Evolutionary conservation across 2,888 invertebrate species (phyloP).

Genomic region (Bombylius discolor): DNA sequence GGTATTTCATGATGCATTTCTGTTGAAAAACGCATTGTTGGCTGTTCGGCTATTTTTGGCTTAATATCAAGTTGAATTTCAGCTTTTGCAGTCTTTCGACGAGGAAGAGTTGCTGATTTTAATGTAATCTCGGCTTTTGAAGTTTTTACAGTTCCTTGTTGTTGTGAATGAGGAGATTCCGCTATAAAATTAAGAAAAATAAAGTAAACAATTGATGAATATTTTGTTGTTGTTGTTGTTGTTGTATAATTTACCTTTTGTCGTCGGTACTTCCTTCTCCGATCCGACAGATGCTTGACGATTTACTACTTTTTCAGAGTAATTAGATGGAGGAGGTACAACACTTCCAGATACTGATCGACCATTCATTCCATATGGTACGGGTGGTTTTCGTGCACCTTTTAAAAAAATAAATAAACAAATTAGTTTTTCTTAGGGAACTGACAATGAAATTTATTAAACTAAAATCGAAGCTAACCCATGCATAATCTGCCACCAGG

Average conservation of each 20-base stretch:
- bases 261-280: not conserved
- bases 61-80: conserved; percentile 48
- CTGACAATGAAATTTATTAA: not conserved
- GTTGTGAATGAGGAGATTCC: conserved; percentile 1
- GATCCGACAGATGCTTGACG: not conserved
- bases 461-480: conserved; percentile 12
- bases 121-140: conserved; percentile 52
- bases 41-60: conserved; percentile 30
- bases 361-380: conserved; percentile 46
- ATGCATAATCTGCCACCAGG: conserved; percentile 29
- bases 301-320: conserved; percentile 7
- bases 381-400: conserved; percentile 48
- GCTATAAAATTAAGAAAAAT: not conserved
- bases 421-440: not conserved
- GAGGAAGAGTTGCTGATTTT: conserved; percentile 52
- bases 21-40: conserved; percentile 43
- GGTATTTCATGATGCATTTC: conserved; percentile 47
- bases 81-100: conserved; percentile 50
- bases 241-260: not conserved
- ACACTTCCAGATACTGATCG: conserved; percentile 47
- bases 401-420: conserved; percentile 9
- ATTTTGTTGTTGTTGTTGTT: too few species aligned
- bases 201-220: not conserved
- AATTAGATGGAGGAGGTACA: conserved; percentile 18
- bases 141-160: conserved; percentile 37